Percentiles rank a stretch among this genome's conserved stretches.
phyloP scores from a whole-genome alignment of 1,140 invertebrate species.

The Phortica variegata region DNA sequence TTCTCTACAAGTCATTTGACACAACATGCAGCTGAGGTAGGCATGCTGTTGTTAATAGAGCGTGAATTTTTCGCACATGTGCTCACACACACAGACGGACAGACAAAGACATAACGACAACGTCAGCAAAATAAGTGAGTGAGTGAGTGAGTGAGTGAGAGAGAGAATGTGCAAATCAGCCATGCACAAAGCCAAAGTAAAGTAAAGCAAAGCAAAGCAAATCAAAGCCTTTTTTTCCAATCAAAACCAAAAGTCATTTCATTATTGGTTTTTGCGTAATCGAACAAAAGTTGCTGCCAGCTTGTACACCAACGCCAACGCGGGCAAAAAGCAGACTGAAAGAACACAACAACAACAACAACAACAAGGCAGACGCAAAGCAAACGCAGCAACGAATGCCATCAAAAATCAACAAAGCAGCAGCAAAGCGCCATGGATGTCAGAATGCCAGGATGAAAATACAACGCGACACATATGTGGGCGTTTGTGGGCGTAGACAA shows the following conservation, averaged over 20 bases:
- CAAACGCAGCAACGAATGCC: slow-evolving; percentile 1
- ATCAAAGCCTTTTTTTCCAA: slow-evolving; percentile 53
- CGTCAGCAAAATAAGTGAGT: not conserved
- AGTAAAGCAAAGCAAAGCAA: no score
- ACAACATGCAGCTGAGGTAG: no score
- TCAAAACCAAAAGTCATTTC: slow-evolving; percentile 56
- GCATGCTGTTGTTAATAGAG: no score
- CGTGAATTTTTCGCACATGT: slow-evolving; percentile 50
- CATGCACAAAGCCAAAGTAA: slow-evolving; percentile 49
- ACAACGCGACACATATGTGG: not conserved
- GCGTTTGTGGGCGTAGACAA: not conserved
- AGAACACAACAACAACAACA: slow-evolving; percentile 41
- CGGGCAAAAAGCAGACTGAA: no score
- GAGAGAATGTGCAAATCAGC: slow-evolving; percentile 31
- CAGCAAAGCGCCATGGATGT: no score
- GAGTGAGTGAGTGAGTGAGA: slow-evolving; percentile 3
- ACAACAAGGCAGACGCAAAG: slow-evolving; percentile 18
- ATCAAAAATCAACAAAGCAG: slow-evolving; percentile 1
- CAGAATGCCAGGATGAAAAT: not conserved
- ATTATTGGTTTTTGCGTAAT: slow-evolving; percentile 56
- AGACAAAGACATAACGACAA: not conserved
- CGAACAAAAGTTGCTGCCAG: slow-evolving; percentile 36
- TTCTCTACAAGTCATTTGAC: no score
- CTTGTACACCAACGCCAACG: no score
- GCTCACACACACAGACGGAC: slow-evolving; percentile 3